A percentile compares a stretch with the other conserved stretches of the same genome.
These are phyloP conservation scores for Ametastegia equiseti DNA, from an alignment of 2,888 invertebrate species.

Conservation along the genomic window DNA sequence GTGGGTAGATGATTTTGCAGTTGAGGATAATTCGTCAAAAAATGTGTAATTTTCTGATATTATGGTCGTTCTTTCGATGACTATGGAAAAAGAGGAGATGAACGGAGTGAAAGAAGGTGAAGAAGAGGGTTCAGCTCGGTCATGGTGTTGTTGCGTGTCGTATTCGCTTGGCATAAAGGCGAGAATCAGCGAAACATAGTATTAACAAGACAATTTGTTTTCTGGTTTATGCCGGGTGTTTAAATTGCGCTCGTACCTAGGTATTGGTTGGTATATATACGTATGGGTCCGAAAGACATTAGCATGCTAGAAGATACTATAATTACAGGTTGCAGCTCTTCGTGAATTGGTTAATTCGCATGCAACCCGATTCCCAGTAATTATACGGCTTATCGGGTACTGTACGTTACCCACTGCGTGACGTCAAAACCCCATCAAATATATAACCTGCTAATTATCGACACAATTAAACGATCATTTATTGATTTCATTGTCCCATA, in stretches of 20 bases:
- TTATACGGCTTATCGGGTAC: slow-evolving; percentile 57
- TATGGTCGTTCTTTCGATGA: too few relatives aligned
- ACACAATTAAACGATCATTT: slow-evolving; percentile 42
- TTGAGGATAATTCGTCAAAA: too few relatives aligned
- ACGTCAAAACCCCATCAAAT: slow-evolving; percentile 8
- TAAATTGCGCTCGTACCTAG: slow-evolving; percentile 25
- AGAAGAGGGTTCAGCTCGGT: not conserved
- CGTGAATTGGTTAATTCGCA: slow-evolving; percentile 39
- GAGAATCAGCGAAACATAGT: slow-evolving; percentile 11
- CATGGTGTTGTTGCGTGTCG: not conserved
- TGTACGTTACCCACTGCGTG: slow-evolving; percentile 35
- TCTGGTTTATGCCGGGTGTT: slow-evolving; percentile 6
- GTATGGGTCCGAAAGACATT: slow-evolving; percentile 12
- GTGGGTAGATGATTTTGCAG: too few relatives aligned
- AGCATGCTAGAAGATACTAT: slow-evolving; percentile 25
- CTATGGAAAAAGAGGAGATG: not conserved
- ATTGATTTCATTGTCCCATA: slow-evolving; percentile 27
- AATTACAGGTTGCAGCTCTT: slow-evolving; percentile 18
- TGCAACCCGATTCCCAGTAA: slow-evolving; percentile 53
- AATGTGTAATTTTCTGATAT: too few relatives aligned
- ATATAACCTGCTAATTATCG: not conserved
- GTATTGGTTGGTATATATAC: not conserved
- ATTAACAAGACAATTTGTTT: slow-evolving; percentile 33
- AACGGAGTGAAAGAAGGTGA: not conserved
- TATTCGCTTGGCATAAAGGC: not conserved